phyloP scores from a whole-genome alignment of 2,113 vertebrate genomes.

The Hyaena hyaena region DNA sequence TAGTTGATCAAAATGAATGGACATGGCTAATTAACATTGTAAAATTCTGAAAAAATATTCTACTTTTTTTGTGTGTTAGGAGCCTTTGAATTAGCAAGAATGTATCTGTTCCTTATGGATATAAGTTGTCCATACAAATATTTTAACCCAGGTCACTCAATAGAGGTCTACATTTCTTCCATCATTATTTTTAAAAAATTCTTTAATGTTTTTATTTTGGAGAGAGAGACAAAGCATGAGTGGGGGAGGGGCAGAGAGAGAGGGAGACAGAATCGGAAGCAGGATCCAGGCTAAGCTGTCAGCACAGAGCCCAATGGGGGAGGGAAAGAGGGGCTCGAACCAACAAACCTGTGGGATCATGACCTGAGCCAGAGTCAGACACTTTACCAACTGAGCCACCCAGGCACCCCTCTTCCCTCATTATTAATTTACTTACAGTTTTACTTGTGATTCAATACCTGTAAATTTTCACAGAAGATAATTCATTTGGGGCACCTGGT shows the following conservation, averaged over 20 bases:
- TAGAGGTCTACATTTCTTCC: not conserved
- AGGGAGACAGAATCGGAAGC: too few species aligned
- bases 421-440: not conserved
- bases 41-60: not conserved
- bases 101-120: not conserved
- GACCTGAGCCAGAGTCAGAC: too few species aligned
- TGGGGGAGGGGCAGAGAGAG: too few species aligned
- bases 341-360: too few species aligned
- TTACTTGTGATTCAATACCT: not conserved
- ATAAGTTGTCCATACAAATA: not conserved
- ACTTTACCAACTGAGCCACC: too few species aligned
- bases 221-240: too few species aligned
- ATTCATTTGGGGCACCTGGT: not conserved
- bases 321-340: too few species aligned
- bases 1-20: not conserved
- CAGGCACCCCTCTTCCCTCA: not conserved
- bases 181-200: not conserved
- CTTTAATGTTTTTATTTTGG: too few species aligned
- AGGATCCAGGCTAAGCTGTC: too few species aligned
- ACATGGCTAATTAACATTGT: not conserved
- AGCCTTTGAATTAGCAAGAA: not conserved
- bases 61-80: not conserved
- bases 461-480: not conserved
- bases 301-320: too few species aligned
- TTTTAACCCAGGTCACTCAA: not conserved